These are phyloP conservation scores for Mesocricetus auratus DNA, from an alignment of 2,113 vertebrate genomes.

Conservation along the genomic window DNA sequence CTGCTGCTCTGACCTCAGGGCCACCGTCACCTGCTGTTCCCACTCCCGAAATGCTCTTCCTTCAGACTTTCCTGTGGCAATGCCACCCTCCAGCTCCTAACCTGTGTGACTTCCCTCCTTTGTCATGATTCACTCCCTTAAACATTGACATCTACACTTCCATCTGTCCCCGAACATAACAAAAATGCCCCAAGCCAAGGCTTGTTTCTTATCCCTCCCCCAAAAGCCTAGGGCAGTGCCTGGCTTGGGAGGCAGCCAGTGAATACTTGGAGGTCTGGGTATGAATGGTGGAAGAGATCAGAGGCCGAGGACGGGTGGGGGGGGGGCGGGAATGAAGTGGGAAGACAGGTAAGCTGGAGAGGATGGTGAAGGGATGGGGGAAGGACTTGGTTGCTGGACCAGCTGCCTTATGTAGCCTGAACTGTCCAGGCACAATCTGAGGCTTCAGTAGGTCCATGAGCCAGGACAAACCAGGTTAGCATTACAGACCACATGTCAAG, in stretches of 20 bases:
- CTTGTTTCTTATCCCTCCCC: no score
- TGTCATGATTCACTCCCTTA: no score
- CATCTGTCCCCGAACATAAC: neutral
- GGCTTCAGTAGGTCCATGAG: neutral
- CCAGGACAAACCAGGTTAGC: neutral
- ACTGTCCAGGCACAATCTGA: neutral
- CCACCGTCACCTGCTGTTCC: neutral
- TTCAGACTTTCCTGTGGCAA: neutral
- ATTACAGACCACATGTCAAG: neutral
- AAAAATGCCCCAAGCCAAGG: neutral
- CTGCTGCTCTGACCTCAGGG: neutral
- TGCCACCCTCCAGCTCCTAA: neutral
- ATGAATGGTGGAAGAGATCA: neutral
- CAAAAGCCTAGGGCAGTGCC: neutral
- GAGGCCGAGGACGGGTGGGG: neutral
- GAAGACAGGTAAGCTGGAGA: slow-evolving; percentile 3
- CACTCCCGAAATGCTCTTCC: neutral
- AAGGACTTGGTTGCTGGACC: slow-evolving; percentile 2
- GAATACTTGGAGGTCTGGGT: neutral
- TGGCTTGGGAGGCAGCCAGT: neutral
- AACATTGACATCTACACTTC: neutral
- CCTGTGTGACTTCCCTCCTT: neutral
- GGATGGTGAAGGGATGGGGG: slow-evolving; percentile 33
- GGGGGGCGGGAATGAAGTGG: slow-evolving; percentile 2
- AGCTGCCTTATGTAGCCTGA: neutral